phyloP scores from a whole-genome alignment of 2,797 vertebrate genomes.

The Cynodonichthys magdalenae region DNA sequence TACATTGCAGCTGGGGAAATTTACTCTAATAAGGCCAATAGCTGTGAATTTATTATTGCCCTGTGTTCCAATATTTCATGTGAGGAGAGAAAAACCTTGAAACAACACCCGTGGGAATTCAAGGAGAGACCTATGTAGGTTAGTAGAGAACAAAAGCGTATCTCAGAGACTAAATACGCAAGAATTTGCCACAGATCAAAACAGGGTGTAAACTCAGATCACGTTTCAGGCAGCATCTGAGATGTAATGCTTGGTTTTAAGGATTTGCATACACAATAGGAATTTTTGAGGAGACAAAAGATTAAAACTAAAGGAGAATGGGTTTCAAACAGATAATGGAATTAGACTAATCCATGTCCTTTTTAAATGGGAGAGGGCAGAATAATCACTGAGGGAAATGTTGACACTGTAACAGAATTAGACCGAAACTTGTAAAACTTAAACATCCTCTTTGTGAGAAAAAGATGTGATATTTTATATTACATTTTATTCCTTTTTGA shows the following conservation, averaged over 20 bases:
- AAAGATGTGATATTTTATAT: conserved; percentile 51
- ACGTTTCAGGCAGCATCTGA: conserved; percentile 26
- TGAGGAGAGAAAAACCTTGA: conserved; percentile 52
- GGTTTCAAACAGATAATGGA: conserved; percentile 54
- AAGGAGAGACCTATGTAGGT: conserved; percentile 65
- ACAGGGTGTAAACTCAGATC: conserved; percentile 42
- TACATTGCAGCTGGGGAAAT: conserved; percentile 26
- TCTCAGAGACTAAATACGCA: conserved; percentile 55
- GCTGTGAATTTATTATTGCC: conserved; percentile 39
- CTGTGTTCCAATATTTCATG: conserved; percentile 44
- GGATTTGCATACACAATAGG: conserved; percentile 45
- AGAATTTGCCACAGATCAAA: conserved; percentile 36
- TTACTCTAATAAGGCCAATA: conserved; percentile 24
- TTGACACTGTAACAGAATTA: conserved; percentile 43
- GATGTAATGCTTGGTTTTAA: background rate
- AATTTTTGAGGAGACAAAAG: conserved; percentile 34
- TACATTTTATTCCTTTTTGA: conserved; percentile 60
- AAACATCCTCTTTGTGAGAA: conserved; percentile 35
- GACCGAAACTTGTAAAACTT: conserved; percentile 51
- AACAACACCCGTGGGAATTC: conserved; percentile 64
- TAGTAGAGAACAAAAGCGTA: conserved; percentile 33
- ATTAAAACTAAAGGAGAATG: conserved; percentile 44
- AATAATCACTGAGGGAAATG: conserved; percentile 19
- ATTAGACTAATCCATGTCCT: conserved; percentile 40
- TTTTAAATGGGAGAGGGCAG: conserved; percentile 50